Evolutionary conservation across 2,888 invertebrate genomes (phyloP).

Genomic region (Amphipoea lucens): DNA sequence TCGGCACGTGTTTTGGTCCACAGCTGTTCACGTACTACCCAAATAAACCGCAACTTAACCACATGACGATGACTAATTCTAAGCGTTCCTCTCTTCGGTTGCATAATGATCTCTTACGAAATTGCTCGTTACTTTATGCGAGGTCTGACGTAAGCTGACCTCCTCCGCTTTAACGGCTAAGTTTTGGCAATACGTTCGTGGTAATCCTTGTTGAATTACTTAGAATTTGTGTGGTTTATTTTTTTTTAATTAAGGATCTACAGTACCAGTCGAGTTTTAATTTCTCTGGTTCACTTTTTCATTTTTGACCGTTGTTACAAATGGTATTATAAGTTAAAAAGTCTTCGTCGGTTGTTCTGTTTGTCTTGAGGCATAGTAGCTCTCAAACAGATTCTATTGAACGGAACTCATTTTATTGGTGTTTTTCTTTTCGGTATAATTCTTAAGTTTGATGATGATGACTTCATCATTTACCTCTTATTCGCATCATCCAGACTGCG

Average conservation of each 20-base stretch:
- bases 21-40: constrained; percentile 19
- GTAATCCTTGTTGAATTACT: constrained; percentile 17
- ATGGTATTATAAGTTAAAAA: neutral
- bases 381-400: neutral
- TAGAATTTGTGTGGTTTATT: constrained; percentile 5
- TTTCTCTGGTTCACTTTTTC: neutral
- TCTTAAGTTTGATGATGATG: neutral
- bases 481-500: neutral
- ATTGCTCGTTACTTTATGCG: constrained; percentile 43
- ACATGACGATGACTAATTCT: constrained; percentile 34
- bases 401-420: neutral
- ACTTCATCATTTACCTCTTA: neutral
- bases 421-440: neutral
- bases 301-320: neutral
- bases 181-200: constrained; percentile 30
- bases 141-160: constrained; percentile 52
- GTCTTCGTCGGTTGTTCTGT: neutral
- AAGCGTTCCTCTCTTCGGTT: constrained; percentile 37
- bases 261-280: neutral
- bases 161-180: constrained; percentile 17
- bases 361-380: neutral
- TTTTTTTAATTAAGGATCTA: constrained; percentile 1
- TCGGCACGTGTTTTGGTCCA: constrained; percentile 16
- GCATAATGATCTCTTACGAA: constrained; percentile 56
- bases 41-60: constrained; percentile 33